Conservation (phyloP, 2,797 vertebrate genomes). For the Syngnathus rostellatus region DNA sequence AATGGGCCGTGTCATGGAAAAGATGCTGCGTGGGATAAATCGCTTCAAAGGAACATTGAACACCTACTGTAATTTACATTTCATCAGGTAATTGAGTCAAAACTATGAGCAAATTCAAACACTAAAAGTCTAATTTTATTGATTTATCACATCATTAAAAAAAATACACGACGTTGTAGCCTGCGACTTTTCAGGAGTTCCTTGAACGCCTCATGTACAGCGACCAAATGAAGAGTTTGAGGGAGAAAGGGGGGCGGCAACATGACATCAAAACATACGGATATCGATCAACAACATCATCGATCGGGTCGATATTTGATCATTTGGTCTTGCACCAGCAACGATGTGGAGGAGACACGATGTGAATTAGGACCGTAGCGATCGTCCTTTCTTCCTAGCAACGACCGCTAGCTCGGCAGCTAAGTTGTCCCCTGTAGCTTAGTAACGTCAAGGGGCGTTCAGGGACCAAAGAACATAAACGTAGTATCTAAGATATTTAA, state of each 20-base stretch:
- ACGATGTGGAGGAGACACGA: neutral
- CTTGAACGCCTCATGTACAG: neutral
- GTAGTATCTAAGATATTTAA: neutral
- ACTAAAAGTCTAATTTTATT: too few relatives aligned
- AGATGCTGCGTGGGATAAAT: too few relatives aligned
- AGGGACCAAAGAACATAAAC: neutral
- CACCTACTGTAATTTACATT: too few relatives aligned
- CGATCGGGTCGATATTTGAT: neutral
- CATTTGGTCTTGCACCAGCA: too few relatives aligned
- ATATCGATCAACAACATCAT: neutral
- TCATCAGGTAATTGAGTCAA: too few relatives aligned
- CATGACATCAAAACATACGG: neutral
- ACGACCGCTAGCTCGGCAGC: conserved; percentile 17
- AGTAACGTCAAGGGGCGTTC: conserved; percentile 27
- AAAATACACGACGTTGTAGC: neutral
- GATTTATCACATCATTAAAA: too few relatives aligned
- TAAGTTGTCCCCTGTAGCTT: conserved; percentile 43
- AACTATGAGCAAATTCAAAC: too few relatives aligned
- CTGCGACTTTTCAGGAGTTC: neutral
- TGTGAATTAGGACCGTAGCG: neutral
- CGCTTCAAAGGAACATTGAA: too few relatives aligned
- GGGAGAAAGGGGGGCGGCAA: neutral
- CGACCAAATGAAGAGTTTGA: neutral
- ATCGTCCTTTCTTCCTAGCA: neutral
- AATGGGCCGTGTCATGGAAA: too few relatives aligned